phyloP scores from a whole-genome alignment of 2,113 vertebrate species.

The Bufo gargarizans region DNA sequence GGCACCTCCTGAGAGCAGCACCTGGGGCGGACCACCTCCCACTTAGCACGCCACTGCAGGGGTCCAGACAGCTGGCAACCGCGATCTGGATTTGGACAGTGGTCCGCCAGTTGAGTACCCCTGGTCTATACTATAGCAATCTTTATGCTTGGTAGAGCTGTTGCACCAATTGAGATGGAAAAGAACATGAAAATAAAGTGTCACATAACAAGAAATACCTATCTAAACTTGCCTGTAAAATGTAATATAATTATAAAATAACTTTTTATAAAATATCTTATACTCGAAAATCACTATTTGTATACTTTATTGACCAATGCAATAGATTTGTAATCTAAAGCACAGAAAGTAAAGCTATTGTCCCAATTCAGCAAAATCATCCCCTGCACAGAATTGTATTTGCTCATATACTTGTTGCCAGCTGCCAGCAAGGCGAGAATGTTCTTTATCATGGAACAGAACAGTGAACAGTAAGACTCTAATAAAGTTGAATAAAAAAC shows the following conservation, averaged over 20 bases:
- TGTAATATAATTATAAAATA: neutral
- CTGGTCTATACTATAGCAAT: neutral
- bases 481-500: constrained; percentile 20
- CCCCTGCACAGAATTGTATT: neutral
- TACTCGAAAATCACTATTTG: neutral
- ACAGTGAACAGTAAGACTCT: constrained; percentile 1
- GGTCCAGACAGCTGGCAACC: too few relatives aligned
- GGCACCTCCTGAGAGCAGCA: too few relatives aligned
- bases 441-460: constrained; percentile 17
- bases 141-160: neutral
- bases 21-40: too few relatives aligned
- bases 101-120: too few relatives aligned
- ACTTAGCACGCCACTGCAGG: too few relatives aligned
- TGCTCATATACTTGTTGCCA: constrained; percentile 24
- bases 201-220: neutral
- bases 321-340: neutral
- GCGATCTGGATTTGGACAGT: too few relatives aligned
- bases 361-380: constrained; percentile 15
- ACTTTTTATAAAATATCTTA: neutral
- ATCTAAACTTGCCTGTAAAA: neutral
- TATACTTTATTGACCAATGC: neutral
- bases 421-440: neutral
- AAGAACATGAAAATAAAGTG: neutral
- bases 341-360: neutral
- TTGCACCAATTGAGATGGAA: neutral